Conservation (phyloP, 2,113 vertebrate species). For the Burhinus bistriatus region DNA sequence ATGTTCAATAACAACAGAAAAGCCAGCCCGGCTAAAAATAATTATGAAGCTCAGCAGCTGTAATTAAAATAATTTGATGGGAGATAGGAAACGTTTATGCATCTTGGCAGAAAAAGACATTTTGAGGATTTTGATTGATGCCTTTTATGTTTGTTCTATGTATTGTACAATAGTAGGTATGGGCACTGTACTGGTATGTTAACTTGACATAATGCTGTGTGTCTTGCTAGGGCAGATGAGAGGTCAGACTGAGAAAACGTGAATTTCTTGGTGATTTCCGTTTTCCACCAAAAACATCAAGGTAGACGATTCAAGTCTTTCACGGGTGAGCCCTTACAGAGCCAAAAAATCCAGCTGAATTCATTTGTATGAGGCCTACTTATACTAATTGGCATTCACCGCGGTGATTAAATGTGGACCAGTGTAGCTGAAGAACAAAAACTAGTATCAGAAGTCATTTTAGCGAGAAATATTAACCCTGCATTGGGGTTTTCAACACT, state of each 20-base stretch:
- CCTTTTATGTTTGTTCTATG: conserved; percentile 64
- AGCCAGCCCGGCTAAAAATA: conserved; percentile 66
- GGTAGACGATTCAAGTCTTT: not conserved
- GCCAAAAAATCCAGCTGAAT: not conserved
- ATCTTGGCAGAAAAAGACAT: conserved; percentile 76
- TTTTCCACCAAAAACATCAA: not conserved
- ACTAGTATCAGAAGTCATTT: not conserved
- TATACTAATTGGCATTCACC: not conserved
- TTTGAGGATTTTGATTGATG: conserved; percentile 75
- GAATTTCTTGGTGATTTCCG: not conserved
- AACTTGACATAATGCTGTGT: not conserved
- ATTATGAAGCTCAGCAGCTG: conserved; percentile 72
- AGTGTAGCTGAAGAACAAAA: not conserved
- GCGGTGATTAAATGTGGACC: not conserved
- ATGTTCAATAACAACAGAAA: conserved; percentile 61
- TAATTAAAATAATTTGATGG: conserved; percentile 81
- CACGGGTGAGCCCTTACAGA: not conserved
- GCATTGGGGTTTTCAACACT: not conserved
- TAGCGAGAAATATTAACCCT: not conserved
- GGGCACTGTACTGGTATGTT: conserved; percentile 42
- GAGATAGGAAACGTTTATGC: conserved; percentile 73
- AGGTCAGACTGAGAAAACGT: not conserved
- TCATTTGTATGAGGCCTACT: not conserved
- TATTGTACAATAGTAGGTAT: conserved; percentile 53
- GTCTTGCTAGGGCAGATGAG: not conserved